Evolutionary conservation across 2,113 vertebrate genomes (phyloP).

Genomic region (Upupa epops): DNA sequence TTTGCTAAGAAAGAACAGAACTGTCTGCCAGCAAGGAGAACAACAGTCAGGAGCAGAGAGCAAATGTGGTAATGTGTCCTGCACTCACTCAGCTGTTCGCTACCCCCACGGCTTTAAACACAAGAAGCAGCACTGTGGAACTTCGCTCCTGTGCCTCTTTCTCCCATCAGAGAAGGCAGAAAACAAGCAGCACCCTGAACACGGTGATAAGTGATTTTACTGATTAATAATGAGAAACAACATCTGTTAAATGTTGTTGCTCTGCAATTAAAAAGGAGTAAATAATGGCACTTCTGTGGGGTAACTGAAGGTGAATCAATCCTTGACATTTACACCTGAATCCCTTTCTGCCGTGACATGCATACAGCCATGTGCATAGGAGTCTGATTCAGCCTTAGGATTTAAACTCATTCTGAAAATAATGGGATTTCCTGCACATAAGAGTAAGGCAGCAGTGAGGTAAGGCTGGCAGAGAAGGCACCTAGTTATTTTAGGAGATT

Average conservation of each 20-base stretch:
- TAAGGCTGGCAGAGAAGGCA: neutral
- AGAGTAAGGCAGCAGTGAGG: neutral
- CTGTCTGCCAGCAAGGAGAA: constrained; percentile 27
- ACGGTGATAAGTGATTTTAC: neutral
- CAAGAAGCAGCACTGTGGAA: neutral
- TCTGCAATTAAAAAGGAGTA: neutral
- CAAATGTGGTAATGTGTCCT: constrained; percentile 41
- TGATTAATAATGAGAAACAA: neutral
- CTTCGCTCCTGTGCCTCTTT: fast-evolving
- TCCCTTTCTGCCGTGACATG: neutral
- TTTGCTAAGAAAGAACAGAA: constrained; percentile 58
- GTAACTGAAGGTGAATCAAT: neutral
- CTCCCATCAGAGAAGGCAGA: neutral
- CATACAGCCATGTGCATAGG: neutral
- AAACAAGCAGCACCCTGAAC: neutral
- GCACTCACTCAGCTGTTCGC: neutral
- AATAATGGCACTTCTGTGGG: neutral
- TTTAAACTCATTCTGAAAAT: neutral
- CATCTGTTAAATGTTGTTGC: neutral
- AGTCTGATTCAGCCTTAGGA: neutral
- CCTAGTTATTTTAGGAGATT: neutral
- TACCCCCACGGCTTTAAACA: constrained; percentile 41
- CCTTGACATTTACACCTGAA: neutral
- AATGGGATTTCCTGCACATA: neutral
- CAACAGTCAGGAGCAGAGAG: neutral